Conservation (phyloP, 37 sponge, comb jelly and placozoan species). For the Aphrocallistes beatrix region DNA sequence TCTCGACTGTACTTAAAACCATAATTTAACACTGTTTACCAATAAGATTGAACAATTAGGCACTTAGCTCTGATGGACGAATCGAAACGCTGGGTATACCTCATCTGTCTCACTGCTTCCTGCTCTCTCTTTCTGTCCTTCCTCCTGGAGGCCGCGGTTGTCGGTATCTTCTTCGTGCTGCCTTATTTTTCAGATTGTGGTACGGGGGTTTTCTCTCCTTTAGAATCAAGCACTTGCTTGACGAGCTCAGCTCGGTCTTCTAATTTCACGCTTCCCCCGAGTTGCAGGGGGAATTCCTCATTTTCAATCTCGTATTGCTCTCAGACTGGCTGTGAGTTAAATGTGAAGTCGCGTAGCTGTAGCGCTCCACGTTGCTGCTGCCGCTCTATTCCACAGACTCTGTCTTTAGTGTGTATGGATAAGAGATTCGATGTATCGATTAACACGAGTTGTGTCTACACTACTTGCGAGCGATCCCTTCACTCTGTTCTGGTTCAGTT, state of each 20-base stretch:
- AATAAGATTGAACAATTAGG: no score
- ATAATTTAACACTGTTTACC: no score
- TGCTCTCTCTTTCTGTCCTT: not conserved
- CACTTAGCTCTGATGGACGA: no score
- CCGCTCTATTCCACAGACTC: not conserved
- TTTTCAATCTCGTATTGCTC: not conserved
- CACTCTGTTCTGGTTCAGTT: not conserved
- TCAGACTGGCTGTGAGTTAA: not conserved
- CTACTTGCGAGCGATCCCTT: not conserved
- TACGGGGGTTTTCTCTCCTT: not conserved
- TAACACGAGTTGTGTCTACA: not conserved
- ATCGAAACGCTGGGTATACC: no score
- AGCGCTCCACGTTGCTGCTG: not conserved
- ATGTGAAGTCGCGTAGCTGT: not conserved
- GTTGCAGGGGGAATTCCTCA: not conserved
- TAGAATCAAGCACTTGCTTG: not conserved
- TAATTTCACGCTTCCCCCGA: not conserved
- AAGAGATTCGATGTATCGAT: not conserved
- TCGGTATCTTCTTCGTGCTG: not conserved
- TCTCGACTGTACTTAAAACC: no score
- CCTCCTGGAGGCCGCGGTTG: not conserved
- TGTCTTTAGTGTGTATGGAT: not conserved
- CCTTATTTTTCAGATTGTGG: not conserved
- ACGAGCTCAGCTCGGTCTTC: not conserved
- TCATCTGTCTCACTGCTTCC: no score